Evolutionary conservation across 2,113 vertebrate species (phyloP), one percentile per base, ranked within the genome.

Genomic region (Illadopsis cleaveri): DNA sequence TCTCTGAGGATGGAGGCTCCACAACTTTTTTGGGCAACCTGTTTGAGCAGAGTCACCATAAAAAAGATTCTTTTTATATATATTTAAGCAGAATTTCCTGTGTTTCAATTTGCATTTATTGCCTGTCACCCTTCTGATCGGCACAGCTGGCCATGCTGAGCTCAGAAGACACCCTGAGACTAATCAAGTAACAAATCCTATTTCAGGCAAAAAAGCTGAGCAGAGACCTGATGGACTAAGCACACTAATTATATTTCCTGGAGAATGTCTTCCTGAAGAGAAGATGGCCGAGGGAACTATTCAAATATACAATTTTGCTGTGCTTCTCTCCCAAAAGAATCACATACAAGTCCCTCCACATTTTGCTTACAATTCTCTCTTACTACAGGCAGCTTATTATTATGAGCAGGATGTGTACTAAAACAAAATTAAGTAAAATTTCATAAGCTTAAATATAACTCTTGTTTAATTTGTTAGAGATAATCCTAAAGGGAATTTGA

Each of bases 341-440:
- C 64, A 42, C 57, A 31, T 38, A 22, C 65, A 79, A 91, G 28
- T 84, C 45, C 65, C 27, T 92, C 31, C 35, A 65, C 11, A 2
- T 58, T 95, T 96, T 82, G 42, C 57, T 93, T 84, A 71, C 19
- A 28, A 45, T 64, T 93, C 61, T 82, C 58, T 73, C 53, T 57
- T 94, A 51, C 40, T 57, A 37, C 37, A 35, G 22, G 37, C 92
- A 82, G 20, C 10, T 45, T 93, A 89, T 83, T 73, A 62, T 68
- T 94, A 27, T 72, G 86, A 86, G 31, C 10, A 91, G 15, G 31
- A 89, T 45, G 14, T 61, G 31, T 37, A 81, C n/a, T 78, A 68
- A 92, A 90, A 78, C 23, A 94, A 92, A 95, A 94, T 68, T 35
- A 92, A 89, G 25, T 44, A 84, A 91, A 91, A 94, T 78, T 78